phyloP scores from a whole-genome alignment of 2,888 invertebrate species.

The Nymphalis urticae region DNA sequence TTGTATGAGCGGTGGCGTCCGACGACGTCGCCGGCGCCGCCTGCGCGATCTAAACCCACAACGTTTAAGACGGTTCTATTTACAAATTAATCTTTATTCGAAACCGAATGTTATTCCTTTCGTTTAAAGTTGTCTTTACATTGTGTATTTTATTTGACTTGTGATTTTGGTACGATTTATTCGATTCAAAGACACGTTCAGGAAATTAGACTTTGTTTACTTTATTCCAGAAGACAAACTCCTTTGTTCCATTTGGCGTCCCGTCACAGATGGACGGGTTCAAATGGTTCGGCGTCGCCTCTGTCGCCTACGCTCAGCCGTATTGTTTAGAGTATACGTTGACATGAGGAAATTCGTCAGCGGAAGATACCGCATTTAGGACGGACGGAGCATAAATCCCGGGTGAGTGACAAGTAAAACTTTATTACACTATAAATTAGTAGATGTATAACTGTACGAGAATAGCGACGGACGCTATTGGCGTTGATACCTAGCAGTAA shows the following conservation, averaged over 20 bases:
- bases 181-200: constrained; percentile 52
- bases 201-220: constrained; percentile 79
- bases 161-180: constrained; percentile 7
- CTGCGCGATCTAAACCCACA: constrained; percentile 64
- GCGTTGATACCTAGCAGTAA: constrained; percentile 67
- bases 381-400: constrained; percentile 73
- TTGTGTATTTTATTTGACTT: background rate
- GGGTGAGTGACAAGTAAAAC: constrained; percentile 78
- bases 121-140: constrained; percentile 43
- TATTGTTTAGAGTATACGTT: constrained; percentile 66
- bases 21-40: constrained; percentile 77
- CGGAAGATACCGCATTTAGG: constrained; percentile 79
- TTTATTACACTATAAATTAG: constrained; percentile 78
- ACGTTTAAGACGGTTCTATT: constrained; percentile 51
- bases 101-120: constrained; percentile 41
- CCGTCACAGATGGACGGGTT: constrained; percentile 64
- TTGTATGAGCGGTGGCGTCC: constrained; percentile 69
- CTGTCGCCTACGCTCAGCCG: constrained; percentile 60
- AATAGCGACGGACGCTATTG: constrained; percentile 66
- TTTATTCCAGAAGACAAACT: constrained; percentile 70
- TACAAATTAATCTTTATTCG: constrained; percentile 34
- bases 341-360: constrained; percentile 77
- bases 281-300: constrained; percentile 65
- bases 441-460: constrained; percentile 68
- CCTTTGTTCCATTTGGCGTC: constrained; percentile 62